Evolutionary conservation across 2,113 vertebrate species (phyloP), one percentile per base, ranked within the genome.

Genomic region (Barnardius zonarius): DNA sequence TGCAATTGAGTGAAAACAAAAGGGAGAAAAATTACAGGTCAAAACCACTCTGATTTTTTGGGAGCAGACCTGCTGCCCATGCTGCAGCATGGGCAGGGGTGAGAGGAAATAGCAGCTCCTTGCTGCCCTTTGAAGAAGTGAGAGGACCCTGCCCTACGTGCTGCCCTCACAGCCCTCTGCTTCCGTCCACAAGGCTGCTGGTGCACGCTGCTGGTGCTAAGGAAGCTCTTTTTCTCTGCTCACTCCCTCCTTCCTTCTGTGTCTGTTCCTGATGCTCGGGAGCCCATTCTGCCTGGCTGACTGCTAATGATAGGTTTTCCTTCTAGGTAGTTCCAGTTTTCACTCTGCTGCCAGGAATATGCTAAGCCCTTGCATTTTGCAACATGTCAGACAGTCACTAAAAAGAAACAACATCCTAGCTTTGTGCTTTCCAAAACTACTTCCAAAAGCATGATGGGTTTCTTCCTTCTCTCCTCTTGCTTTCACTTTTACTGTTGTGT

Each of bases 331-430:
- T 19, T 86, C 81, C 92, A 91, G 69, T 59, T 89, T 96, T 93
- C 92, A 75, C 59, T 94, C 88, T 75, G 77, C 78, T 10, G 25
- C 90, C 90, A 95, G 84, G 79, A 95, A 83, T 23, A 49, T 2
- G 78, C 81, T 9, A 27, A 94, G 46, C 80, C 76, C 90, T 94
- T 96, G 88, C 94, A 91, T 94, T 96, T 96, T 96, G 73, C 72
- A 94, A 94, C 91, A 83, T 59, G 91, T 57, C 92, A 96, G 83
- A 88, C 86, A 92, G 37, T 59, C 77, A 74, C 62, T 85, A 33
- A 80, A 93, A 93, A 86, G 92, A 82, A 96, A 87, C 48, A 92
- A 93, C 77, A 79, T 94, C 78, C 81, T 82, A 59, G 52, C 88
- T 93, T 64, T 83, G 76, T 43, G 61, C 68, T 95, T 94, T 86